Percentiles rank a stretch among this genome's conserved stretches.
These are phyloP conservation scores for Ceratosolen fusciceps DNA, from an alignment of 1,140 invertebrate genomes.

Conservation along the genomic window DNA sequence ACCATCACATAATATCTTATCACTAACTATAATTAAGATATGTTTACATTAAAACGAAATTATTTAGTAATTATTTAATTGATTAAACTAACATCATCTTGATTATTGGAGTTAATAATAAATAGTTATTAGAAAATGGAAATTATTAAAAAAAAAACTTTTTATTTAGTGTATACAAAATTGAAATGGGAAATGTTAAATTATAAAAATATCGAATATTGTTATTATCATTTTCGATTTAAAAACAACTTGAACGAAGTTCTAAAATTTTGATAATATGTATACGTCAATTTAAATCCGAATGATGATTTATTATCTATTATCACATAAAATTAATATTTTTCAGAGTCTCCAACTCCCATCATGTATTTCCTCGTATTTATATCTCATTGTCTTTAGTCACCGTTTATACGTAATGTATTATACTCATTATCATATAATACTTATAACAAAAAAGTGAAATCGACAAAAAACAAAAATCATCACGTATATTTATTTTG, in stretches of 20 bases:
- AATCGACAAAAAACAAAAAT: conserved; percentile 15
- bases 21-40: too few species aligned
- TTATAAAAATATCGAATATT: not conserved
- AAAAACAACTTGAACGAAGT: not conserved
- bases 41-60: too few species aligned
- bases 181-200: not conserved
- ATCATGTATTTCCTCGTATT: not conserved
- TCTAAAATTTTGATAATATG: not conserved
- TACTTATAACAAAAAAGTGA: conserved; percentile 7
- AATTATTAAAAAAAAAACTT: too few species aligned
- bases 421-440: not conserved
- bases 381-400: conserved; percentile 6
- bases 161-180: too few species aligned
- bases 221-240: not conserved
- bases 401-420: not conserved
- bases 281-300: not conserved
- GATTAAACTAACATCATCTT: too few species aligned
- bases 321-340: not conserved
- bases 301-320: not conserved
- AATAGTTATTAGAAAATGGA: too few species aligned
- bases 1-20: too few species aligned
- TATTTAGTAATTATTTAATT: too few species aligned
- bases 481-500: not conserved
- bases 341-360: not conserved
- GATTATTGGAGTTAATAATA: too few species aligned